Evolutionary conservation across 2,888 invertebrate species (phyloP), one percentile per base, ranked within the genome.

Genomic region (Steinernema hermaphroditum): DNA sequence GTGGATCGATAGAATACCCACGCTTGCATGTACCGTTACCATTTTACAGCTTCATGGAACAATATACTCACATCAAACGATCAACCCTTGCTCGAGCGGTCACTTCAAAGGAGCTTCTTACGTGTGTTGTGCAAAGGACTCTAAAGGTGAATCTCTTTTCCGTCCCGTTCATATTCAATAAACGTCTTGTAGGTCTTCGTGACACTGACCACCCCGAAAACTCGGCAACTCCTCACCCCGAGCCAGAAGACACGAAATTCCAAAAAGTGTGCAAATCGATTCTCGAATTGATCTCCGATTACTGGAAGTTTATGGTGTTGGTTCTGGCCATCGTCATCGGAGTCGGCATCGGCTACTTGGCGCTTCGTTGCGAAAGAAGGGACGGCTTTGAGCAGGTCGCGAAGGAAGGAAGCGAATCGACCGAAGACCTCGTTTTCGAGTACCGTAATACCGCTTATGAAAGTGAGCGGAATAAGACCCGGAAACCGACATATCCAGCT

Each of bases 241-340:
- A 8, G 12, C 4, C 37, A 8, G 6, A 37, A 37, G 37, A 37
- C 37, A 37, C 37, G 4, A 12, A 37, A 37, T 4, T 37, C 12
- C 6, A 12, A 4, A 50, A n/a, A 22, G 24, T 50, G 8, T 22
- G 9, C 9, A n/a, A 62, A 16, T 12, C 16, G 16, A 4, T 62
- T 1, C 16, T 12, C 8, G 29, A 62, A 16, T 29, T 62, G 8
- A 32, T 62, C 9, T 4, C 14, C 16, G 32, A 62, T 1, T 62
- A 62, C 62, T 62, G 62, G 62, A 62, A 62, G 29, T 62, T 62
- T 32, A 62, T 62, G 62, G 27, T 62, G 9, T 32, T 62, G 1
- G 32, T 62, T 1, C 62, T 62, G 32, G 62, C 62, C 27, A 34
- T 62, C 16, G 62, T 62, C 12, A 16, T 62, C 34, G 62, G 62